phyloP scores from a whole-genome alignment of 2,888 invertebrate species.

The Epicampocera succincta region DNA sequence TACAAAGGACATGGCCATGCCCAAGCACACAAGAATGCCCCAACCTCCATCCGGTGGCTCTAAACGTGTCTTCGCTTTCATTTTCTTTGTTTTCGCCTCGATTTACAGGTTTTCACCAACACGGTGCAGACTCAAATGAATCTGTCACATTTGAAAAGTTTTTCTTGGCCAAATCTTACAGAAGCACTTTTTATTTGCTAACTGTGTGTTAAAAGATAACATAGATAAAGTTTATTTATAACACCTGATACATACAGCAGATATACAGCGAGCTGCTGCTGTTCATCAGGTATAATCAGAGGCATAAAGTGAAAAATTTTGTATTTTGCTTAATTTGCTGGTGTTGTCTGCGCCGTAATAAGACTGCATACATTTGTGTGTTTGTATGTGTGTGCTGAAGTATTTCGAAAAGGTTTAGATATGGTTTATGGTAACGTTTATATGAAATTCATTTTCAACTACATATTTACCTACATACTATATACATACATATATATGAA shows the following conservation, averaged over 20 bases:
- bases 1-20: slow-evolving; percentile 89
- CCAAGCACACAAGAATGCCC: slow-evolving; percentile 89
- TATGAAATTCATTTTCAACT: too few species aligned
- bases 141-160: slow-evolving; percentile 7
- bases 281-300: not conserved
- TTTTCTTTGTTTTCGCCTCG: slow-evolving; percentile 35
- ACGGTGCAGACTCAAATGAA: slow-evolving; percentile 47
- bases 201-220: slow-evolving; percentile 62
- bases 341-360: too few species aligned
- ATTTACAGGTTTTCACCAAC: slow-evolving; percentile 20
- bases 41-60: slow-evolving; percentile 89
- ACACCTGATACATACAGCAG: slow-evolving; percentile 50
- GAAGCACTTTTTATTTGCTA: slow-evolving; percentile 40
- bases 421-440: too few species aligned
- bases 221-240: slow-evolving; percentile 55
- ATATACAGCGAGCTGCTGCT: not conserved
- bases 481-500: too few species aligned
- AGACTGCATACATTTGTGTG: too few species aligned
- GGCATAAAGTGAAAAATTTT: not conserved
- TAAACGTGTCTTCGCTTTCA: slow-evolving; percentile 70
- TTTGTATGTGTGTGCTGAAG: too few species aligned
- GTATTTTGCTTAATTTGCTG: too few species aligned
- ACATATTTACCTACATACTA: too few species aligned
- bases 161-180: slow-evolving; percentile 41
- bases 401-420: too few species aligned